phyloP scores from a whole-genome alignment of 2,888 invertebrate species.

The Drosophila tripunctata region DNA sequence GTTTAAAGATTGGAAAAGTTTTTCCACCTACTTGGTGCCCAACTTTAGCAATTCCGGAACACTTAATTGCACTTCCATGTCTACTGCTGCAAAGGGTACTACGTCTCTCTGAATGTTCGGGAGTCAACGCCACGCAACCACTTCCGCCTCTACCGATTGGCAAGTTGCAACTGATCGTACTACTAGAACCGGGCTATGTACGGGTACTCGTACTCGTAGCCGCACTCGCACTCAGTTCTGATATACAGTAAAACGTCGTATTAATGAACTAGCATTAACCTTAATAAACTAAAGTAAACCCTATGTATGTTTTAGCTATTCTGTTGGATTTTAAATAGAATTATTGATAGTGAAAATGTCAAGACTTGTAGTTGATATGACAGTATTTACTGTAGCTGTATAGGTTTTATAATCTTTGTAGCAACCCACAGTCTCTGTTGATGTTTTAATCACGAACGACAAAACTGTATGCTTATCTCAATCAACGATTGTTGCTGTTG shows the following conservation, averaged over 20 bases:
- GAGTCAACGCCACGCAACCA: constrained; percentile 10
- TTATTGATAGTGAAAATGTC: too few species aligned
- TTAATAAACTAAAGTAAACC: neutral
- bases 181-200: constrained; percentile 20
- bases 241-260: constrained; percentile 20
- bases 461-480: constrained; percentile 46
- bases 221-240: constrained; percentile 8
- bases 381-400: constrained; percentile 26
- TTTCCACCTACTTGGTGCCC: constrained; percentile 56
- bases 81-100: neutral
- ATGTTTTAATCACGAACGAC: constrained; percentile 48
- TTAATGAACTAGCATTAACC: too few species aligned
- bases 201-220: constrained; percentile 4
- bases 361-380: neutral
- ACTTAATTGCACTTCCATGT: constrained; percentile 55
- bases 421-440: constrained; percentile 26
- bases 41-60: constrained; percentile 56
- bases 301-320: too few species aligned
- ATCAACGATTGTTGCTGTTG: constrained; percentile 10
- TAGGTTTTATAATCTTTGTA: constrained; percentile 27
- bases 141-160: constrained; percentile 59
- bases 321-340: too few species aligned
- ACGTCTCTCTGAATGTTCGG: neutral
- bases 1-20: neutral
- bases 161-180: constrained; percentile 55